Conservation (phyloP, 2,888 invertebrate genomes). For the Hartigia nigra region DNA sequence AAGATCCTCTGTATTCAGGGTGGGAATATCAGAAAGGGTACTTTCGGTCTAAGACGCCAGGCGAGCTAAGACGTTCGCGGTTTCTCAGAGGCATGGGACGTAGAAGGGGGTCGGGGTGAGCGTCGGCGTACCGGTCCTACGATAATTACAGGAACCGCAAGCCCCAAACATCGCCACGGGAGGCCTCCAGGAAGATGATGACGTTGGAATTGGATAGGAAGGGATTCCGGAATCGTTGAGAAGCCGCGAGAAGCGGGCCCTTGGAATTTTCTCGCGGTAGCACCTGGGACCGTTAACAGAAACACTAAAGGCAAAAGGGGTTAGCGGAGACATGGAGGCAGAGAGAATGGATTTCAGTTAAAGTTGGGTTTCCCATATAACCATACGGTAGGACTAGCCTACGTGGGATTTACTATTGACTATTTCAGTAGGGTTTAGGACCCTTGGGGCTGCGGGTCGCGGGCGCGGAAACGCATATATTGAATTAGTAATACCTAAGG, state of each 20-base stretch:
- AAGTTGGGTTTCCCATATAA: background rate
- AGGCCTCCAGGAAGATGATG: background rate
- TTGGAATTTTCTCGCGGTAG: background rate
- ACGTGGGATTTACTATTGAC: constrained; percentile 69
- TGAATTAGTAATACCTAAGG: constrained; percentile 52
- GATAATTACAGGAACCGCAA: constrained; percentile 65
- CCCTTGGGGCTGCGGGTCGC: background rate
- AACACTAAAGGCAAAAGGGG: background rate
- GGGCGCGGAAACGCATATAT: constrained; percentile 38
- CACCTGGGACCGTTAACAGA: background rate
- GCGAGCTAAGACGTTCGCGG: constrained; percentile 63
- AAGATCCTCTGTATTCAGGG: constrained; percentile 30
- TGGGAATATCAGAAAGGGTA: constrained; percentile 18
- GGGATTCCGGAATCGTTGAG: constrained; percentile 13
- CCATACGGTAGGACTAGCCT: background rate
- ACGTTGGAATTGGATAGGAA: constrained; percentile 23
- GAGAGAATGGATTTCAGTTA: background rate
- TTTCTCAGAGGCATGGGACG: constrained; percentile 53
- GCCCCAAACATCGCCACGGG: constrained; percentile 55
- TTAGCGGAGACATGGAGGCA: background rate
- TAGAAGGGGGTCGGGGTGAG: background rate
- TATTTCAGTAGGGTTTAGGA: constrained; percentile 67
- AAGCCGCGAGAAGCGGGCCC: constrained; percentile 1
- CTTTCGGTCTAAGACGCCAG: constrained; percentile 28
- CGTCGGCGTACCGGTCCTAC: constrained; percentile 42